A percentile compares a stretch with the other conserved stretches of the same genome.
phyloP scores from a whole-genome alignment of 2,113 vertebrate species.

The Dromas ardeola region DNA sequence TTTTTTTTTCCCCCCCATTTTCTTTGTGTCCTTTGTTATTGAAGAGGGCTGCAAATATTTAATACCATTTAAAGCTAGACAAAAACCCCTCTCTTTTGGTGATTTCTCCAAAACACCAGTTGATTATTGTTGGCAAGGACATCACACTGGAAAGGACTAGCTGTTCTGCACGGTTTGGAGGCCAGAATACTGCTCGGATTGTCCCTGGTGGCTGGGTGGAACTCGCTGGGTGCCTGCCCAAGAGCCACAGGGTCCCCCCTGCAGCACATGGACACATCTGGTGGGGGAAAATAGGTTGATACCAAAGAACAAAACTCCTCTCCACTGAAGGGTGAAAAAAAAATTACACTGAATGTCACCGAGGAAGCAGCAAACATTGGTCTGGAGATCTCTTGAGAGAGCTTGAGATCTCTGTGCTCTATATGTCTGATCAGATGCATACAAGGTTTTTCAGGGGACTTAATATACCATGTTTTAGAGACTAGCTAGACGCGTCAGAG shows the following conservation, averaged over 20 bases:
- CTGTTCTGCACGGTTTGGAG: conserved; percentile 27
- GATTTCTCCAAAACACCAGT: conserved; percentile 35
- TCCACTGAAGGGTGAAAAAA: neutral
- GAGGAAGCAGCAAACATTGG: neutral
- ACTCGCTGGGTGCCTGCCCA: neutral
- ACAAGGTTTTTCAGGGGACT: neutral
- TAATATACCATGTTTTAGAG: neutral
- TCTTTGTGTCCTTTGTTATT: conserved; percentile 20
- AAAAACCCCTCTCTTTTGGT: neutral
- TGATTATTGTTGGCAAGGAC: conserved; percentile 47
- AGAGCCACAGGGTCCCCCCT: accelerated
- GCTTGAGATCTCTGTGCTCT: neutral
- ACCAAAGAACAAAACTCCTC: neutral
- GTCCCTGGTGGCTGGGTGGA: neutral
- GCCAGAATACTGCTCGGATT: neutral
- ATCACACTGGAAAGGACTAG: conserved; percentile 35
- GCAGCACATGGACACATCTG: neutral
- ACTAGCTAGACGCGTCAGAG: neutral
- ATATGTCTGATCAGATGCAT: neutral
- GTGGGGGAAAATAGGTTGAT: neutral
- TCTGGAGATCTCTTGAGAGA: neutral
- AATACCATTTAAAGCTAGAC: conserved; percentile 14
- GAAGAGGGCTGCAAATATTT: conserved; percentile 35
- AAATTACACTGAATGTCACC: neutral
- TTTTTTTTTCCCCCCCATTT: accelerated